Evolutionary conservation across 1,140 invertebrate genomes (phyloP).

Genomic region (Macrotrachela quadricornifera): DNA sequence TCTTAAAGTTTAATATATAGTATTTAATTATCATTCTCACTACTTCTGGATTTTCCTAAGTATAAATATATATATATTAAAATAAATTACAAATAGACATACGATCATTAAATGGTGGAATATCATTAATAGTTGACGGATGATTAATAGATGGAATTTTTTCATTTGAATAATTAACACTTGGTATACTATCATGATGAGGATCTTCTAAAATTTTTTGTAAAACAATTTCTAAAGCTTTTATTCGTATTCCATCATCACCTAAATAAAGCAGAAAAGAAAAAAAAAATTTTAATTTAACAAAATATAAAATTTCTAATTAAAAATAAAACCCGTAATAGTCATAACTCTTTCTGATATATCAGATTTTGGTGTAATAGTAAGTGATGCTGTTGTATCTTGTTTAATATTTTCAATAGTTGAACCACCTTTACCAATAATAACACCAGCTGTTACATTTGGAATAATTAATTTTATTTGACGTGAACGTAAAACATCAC

Average conservation of each 20-base stretch:
- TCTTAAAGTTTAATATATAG: too few relatives aligned
- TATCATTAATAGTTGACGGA: too few relatives aligned
- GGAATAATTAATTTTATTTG: constrained; percentile 87
- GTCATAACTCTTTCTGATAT: constrained; percentile 3
- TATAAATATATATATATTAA: too few relatives aligned
- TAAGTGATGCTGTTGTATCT: constrained; percentile 83
- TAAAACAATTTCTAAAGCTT: constrained; percentile 74
- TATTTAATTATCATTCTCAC: too few relatives aligned
- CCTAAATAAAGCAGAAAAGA: too few relatives aligned
- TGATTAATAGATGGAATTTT: too few relatives aligned
- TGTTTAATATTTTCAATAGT: constrained; percentile 97
- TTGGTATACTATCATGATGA: constrained; percentile 52
- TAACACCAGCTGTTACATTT: constrained; percentile 94
- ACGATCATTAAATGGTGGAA: too few relatives aligned
- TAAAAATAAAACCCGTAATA: background rate
- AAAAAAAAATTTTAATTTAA: too few relatives aligned
- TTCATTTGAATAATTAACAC: constrained; percentile 1
- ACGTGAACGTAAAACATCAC: too few relatives aligned
- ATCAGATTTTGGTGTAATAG: constrained; percentile 38
- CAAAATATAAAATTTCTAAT: too few relatives aligned
- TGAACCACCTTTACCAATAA: constrained; percentile 88
- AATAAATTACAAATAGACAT: too few relatives aligned
- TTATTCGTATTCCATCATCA: constrained; percentile 72
- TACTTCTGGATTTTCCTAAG: too few relatives aligned
- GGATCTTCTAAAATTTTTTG: constrained; percentile 93